Evolutionary conservation across 2,113 vertebrate genomes (phyloP).

Genomic region (Mus pahari): DNA sequence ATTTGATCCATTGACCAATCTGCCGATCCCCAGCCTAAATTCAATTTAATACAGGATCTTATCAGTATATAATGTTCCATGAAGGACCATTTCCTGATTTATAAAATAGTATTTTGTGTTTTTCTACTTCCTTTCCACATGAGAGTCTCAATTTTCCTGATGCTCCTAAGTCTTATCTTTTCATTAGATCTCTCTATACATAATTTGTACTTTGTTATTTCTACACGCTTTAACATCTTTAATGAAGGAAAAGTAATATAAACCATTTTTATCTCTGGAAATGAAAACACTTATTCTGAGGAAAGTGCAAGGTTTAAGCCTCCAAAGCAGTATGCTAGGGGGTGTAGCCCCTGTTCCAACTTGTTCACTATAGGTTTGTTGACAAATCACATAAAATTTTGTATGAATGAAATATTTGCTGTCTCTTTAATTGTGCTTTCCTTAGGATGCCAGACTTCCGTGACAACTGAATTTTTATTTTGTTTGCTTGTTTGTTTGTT

Average conservation of each 20-base stretch:
- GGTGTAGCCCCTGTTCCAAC: not conserved
- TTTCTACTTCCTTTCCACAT: not conserved
- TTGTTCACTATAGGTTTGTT: not conserved
- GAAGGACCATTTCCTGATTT: not conserved
- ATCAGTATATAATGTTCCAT: not conserved
- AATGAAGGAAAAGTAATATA: not conserved
- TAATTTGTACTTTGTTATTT: constrained; percentile 19
- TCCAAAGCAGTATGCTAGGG: not conserved
- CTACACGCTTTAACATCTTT: not conserved
- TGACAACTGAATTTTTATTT: not conserved
- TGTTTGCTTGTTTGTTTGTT: not conserved
- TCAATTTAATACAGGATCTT: not conserved
- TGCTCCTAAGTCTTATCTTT: not conserved
- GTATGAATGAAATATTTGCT: constrained; percentile 45
- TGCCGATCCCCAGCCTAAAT: not conserved
- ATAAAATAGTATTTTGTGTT: not conserved
- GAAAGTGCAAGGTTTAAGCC: not conserved
- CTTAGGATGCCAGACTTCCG: not conserved
- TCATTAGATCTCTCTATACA: not conserved
- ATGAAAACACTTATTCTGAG: not conserved
- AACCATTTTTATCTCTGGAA: not conserved
- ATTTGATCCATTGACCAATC: not conserved
- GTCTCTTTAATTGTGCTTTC: not conserved
- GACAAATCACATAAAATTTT: not conserved
- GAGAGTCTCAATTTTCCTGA: not conserved